Percentiles rank a stretch among this genome's conserved stretches.
Conservation (phyloP, 2,113 vertebrate genomes). For the Onychostruthus taczanowskii region DNA sequence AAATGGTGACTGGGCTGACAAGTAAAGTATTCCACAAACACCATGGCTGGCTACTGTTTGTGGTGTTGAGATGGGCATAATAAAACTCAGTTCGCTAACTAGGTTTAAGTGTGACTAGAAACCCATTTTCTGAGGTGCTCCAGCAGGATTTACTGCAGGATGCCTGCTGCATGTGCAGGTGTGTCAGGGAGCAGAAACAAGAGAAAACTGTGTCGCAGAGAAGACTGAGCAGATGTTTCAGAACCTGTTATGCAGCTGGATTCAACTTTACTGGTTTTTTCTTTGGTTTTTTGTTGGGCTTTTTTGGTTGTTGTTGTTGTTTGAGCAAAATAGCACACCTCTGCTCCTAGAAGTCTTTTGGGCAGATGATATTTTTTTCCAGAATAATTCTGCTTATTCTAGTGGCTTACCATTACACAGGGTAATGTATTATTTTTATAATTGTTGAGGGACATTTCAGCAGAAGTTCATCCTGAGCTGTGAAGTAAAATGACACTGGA, state of each 20-base stretch:
- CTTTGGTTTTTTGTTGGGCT: not conserved
- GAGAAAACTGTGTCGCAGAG: not conserved
- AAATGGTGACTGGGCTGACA: not conserved
- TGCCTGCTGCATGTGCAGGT: not conserved
- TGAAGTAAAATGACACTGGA: not conserved
- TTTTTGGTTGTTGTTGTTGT: not conserved
- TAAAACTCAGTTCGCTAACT: not conserved
- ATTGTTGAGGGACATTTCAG: conserved; percentile 7
- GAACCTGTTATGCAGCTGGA: not conserved
- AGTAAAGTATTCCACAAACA: not conserved
- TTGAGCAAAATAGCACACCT: not conserved
- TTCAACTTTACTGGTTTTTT: not conserved
- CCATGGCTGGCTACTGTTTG: not conserved
- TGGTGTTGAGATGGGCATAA: not conserved
- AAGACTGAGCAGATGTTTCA: conserved; percentile 13
- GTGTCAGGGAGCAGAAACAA: not conserved
- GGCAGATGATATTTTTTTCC: not conserved
- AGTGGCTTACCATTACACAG: not conserved
- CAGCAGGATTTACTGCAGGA: not conserved
- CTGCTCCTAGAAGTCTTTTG: not conserved
- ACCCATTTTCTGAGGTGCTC: not conserved
- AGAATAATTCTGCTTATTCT: not conserved
- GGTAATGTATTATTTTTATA: conserved; percentile 11
- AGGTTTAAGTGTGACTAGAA: not conserved
- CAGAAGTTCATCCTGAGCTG: not conserved